A percentile compares a stretch with the other conserved stretches of the same genome.
Conservation (phyloP, 2,888 invertebrate species). For the Therioaphis trifolii region DNA sequence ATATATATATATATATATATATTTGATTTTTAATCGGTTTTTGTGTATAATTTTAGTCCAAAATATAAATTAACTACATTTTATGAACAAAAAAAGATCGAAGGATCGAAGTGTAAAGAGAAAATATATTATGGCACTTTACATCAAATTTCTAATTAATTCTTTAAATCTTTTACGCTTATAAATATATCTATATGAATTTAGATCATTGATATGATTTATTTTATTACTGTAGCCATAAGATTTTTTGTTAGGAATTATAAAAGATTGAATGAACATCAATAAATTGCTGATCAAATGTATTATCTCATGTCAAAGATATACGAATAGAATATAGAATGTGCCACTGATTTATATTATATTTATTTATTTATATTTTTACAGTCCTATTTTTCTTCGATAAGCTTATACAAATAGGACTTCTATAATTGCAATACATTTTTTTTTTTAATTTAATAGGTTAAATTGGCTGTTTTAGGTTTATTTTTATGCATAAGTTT, state of each 20-base stretch:
- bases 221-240: background rate
- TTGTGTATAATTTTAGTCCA: background rate
- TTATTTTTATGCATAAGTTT: too few species aligned
- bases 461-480: too few species aligned
- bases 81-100: background rate
- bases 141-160: background rate
- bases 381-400: too few species aligned
- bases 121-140: background rate
- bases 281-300: too few species aligned
- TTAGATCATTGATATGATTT: slow-evolving; percentile 51
- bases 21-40: background rate
- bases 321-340: background rate
- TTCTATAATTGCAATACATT: too few species aligned
- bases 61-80: background rate
- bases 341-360: background rate
- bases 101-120: background rate
- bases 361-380: background rate
- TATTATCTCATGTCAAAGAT: too few species aligned
- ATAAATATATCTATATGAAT: background rate
- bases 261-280: background rate
- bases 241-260: background rate
- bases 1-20: too few species aligned
- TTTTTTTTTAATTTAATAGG: too few species aligned
- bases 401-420: too few species aligned
- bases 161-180: too few species aligned